These are phyloP conservation scores for Biston stratarius DNA, from an alignment of 2,888 invertebrate species.

Conservation along the genomic window DNA sequence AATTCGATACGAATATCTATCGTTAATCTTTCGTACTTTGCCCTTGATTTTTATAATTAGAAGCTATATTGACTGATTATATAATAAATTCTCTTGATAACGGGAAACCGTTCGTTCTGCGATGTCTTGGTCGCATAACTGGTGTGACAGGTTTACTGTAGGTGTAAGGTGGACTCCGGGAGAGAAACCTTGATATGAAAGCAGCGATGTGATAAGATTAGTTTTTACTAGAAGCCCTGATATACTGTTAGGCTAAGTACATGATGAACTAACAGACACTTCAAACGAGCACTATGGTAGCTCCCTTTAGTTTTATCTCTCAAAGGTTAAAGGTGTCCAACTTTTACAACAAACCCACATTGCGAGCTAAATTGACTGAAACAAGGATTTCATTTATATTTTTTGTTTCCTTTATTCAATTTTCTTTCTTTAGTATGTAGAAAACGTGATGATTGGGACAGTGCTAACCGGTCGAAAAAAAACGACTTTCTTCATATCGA, in stretches of 20 bases:
- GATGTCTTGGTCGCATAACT: constrained; percentile 64
- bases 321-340: too few relatives aligned
- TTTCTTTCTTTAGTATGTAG: too few relatives aligned
- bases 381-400: too few relatives aligned
- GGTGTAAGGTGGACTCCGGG: constrained; percentile 46
- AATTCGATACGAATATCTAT: not conserved
- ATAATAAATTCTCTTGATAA: constrained; percentile 1
- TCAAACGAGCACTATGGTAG: too few relatives aligned
- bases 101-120: constrained; percentile 32
- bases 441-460: too few relatives aligned
- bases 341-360: too few relatives aligned
- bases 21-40: not conserved
- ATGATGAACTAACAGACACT: too few relatives aligned
- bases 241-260: constrained; percentile 20
- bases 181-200: constrained; percentile 63
- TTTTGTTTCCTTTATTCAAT: too few relatives aligned
- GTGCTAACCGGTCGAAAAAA: too few relatives aligned
- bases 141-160: constrained; percentile 58
- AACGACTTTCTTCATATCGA: too few relatives aligned
- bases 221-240: constrained; percentile 34
- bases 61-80: not conserved
- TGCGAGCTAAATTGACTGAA: too few relatives aligned
- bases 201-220: constrained; percentile 39
- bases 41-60: not conserved
- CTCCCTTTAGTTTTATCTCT: too few relatives aligned